A percentile compares a stretch with the other conserved stretches of the same genome.
Evolutionary conservation across 2,888 invertebrate genomes (phyloP).

Genomic region (Neoitamus cyanurus): DNA sequence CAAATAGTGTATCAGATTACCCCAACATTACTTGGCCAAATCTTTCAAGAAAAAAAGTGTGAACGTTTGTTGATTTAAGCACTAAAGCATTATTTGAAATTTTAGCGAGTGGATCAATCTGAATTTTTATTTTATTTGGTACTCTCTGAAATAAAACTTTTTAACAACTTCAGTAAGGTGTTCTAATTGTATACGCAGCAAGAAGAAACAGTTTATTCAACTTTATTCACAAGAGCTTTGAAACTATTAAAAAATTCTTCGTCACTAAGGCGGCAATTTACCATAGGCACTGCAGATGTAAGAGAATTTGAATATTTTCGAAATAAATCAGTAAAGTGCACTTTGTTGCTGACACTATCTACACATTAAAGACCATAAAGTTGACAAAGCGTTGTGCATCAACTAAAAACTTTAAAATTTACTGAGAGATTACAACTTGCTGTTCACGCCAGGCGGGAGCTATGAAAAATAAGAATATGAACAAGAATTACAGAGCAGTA

Average conservation of each 20-base stretch:
- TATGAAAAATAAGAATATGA: conserved; percentile 40
- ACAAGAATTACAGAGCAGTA: conserved; percentile 10
- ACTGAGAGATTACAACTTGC: conserved; percentile 43
- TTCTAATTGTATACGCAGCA: background rate
- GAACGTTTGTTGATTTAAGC: no score
- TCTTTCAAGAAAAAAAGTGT: no score
- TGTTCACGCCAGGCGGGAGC: conserved; percentile 29
- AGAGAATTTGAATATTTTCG: conserved; percentile 49
- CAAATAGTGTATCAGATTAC: no score
- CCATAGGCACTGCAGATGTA: conserved; percentile 18
- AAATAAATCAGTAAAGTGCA: conserved; percentile 53
- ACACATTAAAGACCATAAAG: conserved; percentile 61
- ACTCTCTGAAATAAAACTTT: background rate
- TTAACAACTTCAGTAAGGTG: background rate
- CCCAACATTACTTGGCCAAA: no score
- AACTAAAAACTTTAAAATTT: conserved; percentile 40
- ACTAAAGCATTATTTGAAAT: background rate
- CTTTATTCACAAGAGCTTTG: background rate
- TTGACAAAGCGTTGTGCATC: conserved; percentile 47
- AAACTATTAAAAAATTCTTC: background rate
- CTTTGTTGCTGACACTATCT: conserved; percentile 61
- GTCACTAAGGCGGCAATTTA: conserved; percentile 6
- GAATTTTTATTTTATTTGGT: background rate
- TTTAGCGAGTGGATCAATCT: background rate
- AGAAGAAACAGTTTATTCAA: background rate